These are phyloP conservation scores for Mythimna impura DNA, from an alignment of 2,888 invertebrate species.

Conservation along the genomic window DNA sequence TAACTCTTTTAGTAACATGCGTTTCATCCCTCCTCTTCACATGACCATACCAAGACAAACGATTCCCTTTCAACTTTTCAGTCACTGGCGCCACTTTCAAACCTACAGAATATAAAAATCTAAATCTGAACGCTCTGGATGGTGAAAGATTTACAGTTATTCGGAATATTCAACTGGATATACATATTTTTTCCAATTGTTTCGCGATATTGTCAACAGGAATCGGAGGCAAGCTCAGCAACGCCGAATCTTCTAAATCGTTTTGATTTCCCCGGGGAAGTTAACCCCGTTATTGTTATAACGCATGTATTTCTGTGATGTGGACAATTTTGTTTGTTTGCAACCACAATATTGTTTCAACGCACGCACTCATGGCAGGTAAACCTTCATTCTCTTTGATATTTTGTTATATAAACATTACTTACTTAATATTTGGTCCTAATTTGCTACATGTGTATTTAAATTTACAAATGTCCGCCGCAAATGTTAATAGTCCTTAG, in stretches of 20 bases:
- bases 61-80: too few relatives aligned
- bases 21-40: too few relatives aligned
- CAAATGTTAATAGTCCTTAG: slow-evolving; percentile 58
- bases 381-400: not conserved
- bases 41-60: too few relatives aligned
- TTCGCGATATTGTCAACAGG: slow-evolving; percentile 38
- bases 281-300: slow-evolving; percentile 59
- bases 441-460: slow-evolving; percentile 17
- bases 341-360: slow-evolving; percentile 5
- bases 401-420: not conserved
- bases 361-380: not conserved
- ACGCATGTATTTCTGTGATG: slow-evolving; percentile 46
- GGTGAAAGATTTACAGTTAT: slow-evolving; percentile 11
- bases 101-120: not conserved
- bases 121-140: not conserved
- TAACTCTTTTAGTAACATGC: too few relatives aligned
- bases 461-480: slow-evolving; percentile 44
- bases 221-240: slow-evolving; percentile 46
- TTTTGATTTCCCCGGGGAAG: slow-evolving; percentile 73
- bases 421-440: not conserved
- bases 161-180: not conserved
- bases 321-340: slow-evolving; percentile 39
- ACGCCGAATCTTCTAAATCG: slow-evolving; percentile 66
- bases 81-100: too few relatives aligned
- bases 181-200: slow-evolving; percentile 31